Conservation (phyloP, 2,113 vertebrate species). For the Pseudopipra pipra region DNA sequence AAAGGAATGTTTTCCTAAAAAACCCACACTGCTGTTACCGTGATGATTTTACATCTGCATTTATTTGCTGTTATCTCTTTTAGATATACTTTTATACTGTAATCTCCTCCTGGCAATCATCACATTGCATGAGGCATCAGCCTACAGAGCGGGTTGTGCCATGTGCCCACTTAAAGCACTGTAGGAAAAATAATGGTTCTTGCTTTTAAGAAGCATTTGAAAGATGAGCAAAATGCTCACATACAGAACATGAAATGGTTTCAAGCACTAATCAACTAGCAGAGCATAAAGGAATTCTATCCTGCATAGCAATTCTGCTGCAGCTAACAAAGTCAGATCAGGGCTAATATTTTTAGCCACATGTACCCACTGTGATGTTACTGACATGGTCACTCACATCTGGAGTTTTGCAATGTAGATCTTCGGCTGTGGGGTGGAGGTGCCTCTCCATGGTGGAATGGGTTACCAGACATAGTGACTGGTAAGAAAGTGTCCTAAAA, state of each 20-base stretch:
- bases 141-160: background rate
- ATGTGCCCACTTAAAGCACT: background rate
- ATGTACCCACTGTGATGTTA: background rate
- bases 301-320: background rate
- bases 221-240: background rate
- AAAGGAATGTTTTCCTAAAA: background rate
- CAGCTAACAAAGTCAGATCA: background rate
- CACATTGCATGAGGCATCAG: fast-evolving
- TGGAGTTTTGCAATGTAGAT: background rate
- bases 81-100: background rate
- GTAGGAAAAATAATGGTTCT: background rate
- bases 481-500: background rate
- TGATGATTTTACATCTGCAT: background rate
- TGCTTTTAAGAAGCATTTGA: background rate
- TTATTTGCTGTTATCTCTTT: background rate
- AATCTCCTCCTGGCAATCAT: background rate
- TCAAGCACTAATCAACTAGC: background rate
- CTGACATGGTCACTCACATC: background rate
- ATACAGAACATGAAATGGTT: background rate
- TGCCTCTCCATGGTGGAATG: background rate
- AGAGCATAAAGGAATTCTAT: background rate
- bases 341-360: background rate
- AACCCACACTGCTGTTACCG: background rate
- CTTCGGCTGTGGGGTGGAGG: background rate
- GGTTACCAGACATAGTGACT: background rate